These are phyloP conservation scores for Drosophila punjabiensis DNA, from an alignment of 1,140 invertebrate species.

Conservation along the genomic window DNA sequence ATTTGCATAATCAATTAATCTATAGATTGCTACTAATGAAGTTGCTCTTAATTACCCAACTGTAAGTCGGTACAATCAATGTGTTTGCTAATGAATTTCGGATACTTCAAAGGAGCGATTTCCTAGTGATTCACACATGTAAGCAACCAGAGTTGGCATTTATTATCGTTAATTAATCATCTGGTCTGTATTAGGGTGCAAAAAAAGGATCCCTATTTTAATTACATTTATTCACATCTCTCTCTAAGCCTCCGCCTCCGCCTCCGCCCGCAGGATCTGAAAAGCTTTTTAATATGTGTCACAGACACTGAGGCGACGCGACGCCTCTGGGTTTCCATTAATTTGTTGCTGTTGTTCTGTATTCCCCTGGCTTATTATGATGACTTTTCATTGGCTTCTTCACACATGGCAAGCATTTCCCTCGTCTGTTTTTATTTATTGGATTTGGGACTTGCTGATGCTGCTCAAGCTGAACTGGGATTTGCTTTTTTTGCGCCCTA, in stretches of 20 bases:
- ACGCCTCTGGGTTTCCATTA: slow-evolving; percentile 16
- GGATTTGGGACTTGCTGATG: slow-evolving; percentile 82
- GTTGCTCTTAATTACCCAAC: slow-evolving; percentile 21
- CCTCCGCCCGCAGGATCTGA: background rate
- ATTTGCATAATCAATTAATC: slow-evolving; percentile 26
- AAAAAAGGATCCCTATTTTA: slow-evolving; percentile 54
- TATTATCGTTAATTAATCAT: slow-evolving; percentile 65
- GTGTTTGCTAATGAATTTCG: slow-evolving; percentile 23
- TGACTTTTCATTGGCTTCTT: slow-evolving; percentile 56
- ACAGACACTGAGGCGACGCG: slow-evolving; percentile 10
- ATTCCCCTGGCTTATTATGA: slow-evolving; percentile 74
- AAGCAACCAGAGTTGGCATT: slow-evolving; percentile 8
- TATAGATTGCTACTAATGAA: slow-evolving; percentile 34
- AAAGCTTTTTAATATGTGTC: slow-evolving; percentile 31
- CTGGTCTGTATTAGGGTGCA: slow-evolving; percentile 18
- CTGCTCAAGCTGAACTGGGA: slow-evolving; percentile 66
- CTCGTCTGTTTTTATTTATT: slow-evolving; percentile 71
- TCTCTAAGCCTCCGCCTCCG: background rate
- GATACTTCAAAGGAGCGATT: slow-evolving; percentile 16
- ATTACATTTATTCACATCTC: slow-evolving; percentile 68
- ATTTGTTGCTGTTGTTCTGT: slow-evolving; percentile 45
- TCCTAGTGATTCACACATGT: background rate
- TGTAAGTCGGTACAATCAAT: background rate
- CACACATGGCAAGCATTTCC: slow-evolving; percentile 40
- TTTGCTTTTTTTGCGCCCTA: slow-evolving; percentile 41